Evolutionary conservation across 2,113 vertebrate genomes (phyloP), one percentile per base, ranked within the genome.

Genomic region (Osmerus eperlanus): DNA sequence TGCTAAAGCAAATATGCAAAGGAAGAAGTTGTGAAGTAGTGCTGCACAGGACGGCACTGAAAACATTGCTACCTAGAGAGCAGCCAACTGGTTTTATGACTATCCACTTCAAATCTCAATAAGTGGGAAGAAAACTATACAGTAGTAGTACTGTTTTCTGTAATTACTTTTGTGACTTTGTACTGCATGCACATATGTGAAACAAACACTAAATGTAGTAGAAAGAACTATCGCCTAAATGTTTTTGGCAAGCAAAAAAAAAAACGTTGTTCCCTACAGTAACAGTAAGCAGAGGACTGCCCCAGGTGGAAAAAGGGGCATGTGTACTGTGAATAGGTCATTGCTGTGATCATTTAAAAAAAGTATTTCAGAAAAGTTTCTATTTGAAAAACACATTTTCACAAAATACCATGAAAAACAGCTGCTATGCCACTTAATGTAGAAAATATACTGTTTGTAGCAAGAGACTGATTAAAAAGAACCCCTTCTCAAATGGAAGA

Each of bases 371-470:
- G 15, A 13, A 61, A 56, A 51, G 16, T n/a, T 52, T 47, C 21
- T 67, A 68, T 53, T 29, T n/a, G 41, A 47, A 47, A 47, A 47
- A 47, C 41, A 47, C 41, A 47, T 64, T 29, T 29, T 16, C 32
- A 29, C 8, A 68, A 28, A 64, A 68, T 55, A 67, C 3, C 19
- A n/a, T 19, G 65, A 77, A 69, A 81, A 78, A 74, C 29, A 21
- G 28, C 60, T 66, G 51, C 58, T 81, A 66, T 75, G 75, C 72
- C 72, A 71, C 72, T 66, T 25, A 18, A 41, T 68, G 66, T 65
- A 72, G 75, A 81, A 81, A 75, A 78, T 66, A 81, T 71, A 80
- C 32, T 60, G 54, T 56, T 61, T 29, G 56, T 66, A 61, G 70
- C 41, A 47, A 73, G 59, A 68, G 52, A 52, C 3, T 60, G 53